phyloP scores from a whole-genome alignment of 2,888 invertebrate genomes.

The Catocala sponsa region DNA sequence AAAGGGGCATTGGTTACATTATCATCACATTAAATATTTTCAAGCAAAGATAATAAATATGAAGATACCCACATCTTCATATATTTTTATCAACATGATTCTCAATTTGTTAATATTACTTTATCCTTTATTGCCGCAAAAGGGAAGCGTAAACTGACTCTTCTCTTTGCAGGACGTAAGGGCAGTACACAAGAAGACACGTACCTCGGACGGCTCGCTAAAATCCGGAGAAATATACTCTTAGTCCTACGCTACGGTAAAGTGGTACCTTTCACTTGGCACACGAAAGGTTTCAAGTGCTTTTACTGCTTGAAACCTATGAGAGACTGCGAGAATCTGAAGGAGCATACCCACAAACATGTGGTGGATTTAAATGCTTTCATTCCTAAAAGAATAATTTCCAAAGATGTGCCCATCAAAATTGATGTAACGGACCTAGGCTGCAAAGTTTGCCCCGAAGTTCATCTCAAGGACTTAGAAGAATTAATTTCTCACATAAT shows the following conservation, averaged over 20 bases:
- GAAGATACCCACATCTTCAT: too few relatives aligned
- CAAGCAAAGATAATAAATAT: too few relatives aligned
- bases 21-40: too few relatives aligned
- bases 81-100: too few relatives aligned
- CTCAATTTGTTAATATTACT: too few relatives aligned
- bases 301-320: constrained; percentile 73
- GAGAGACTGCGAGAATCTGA: constrained; percentile 64
- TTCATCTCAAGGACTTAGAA: constrained; percentile 53
- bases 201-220: constrained; percentile 64
- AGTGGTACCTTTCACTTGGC: constrained; percentile 74
- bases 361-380: constrained; percentile 58
- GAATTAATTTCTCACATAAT: constrained; percentile 67
- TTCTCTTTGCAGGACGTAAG: constrained; percentile 74
- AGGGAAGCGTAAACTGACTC: constrained; percentile 49
- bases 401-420: constrained; percentile 76
- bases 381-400: constrained; percentile 63
- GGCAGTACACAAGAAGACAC: constrained; percentile 52
- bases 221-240: constrained; percentile 65
- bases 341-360: constrained; percentile 67
- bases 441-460: constrained; percentile 65
- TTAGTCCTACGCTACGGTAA: constrained; percentile 68
- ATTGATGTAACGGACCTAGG: constrained; percentile 65
- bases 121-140: constrained; percentile 3
- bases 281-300: constrained; percentile 71
- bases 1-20: too few relatives aligned